A percentile compares a stretch with the other conserved stretches of the same genome.
These are phyloP conservation scores for Perca flavescens DNA, from an alignment of 2,113 vertebrate genomes.

Conservation along the genomic window DNA sequence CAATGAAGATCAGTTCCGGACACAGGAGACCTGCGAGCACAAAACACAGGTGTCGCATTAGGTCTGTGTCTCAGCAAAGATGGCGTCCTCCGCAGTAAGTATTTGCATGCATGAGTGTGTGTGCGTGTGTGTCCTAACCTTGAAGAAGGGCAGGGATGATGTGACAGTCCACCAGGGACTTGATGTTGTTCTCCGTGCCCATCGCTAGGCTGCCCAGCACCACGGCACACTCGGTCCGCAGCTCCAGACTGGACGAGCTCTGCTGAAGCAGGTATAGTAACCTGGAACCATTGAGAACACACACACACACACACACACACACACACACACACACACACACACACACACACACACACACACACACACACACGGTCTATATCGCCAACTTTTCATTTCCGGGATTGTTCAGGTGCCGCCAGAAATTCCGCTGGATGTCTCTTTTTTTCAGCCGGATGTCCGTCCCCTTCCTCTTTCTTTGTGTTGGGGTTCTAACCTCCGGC, in stretches of 20 bases:
- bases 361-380: too few species aligned
- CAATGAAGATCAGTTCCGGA: slow-evolving; percentile 94
- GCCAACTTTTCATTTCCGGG: too few species aligned
- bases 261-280: slow-evolving; percentile 98
- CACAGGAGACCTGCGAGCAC: slow-evolving; percentile 89
- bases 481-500: too few species aligned
- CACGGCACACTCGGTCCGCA: slow-evolving; percentile 95
- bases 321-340: too few species aligned
- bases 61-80: not conserved
- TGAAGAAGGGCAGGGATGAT: slow-evolving; percentile 98
- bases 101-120: not conserved
- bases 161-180: slow-evolving; percentile 99
- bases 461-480: too few species aligned
- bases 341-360: too few species aligned
- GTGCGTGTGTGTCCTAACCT: slow-evolving; percentile 82
- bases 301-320: too few species aligned
- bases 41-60: not conserved
- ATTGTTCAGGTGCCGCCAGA: too few species aligned
- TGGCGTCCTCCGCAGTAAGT: not conserved
- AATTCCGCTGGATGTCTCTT: too few species aligned
- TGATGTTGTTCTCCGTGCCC: slow-evolving; percentile 99
- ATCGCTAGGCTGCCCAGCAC: slow-evolving; percentile 98
- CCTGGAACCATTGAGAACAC: slow-evolving; percentile 76
- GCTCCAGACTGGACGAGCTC: slow-evolving; percentile 92
- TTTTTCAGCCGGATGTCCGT: too few species aligned